A percentile compares a stretch with the other conserved stretches of the same genome.
Evolutionary conservation across 2,797 vertebrate genomes (phyloP).

Genomic region (Natrix natrix): DNA sequence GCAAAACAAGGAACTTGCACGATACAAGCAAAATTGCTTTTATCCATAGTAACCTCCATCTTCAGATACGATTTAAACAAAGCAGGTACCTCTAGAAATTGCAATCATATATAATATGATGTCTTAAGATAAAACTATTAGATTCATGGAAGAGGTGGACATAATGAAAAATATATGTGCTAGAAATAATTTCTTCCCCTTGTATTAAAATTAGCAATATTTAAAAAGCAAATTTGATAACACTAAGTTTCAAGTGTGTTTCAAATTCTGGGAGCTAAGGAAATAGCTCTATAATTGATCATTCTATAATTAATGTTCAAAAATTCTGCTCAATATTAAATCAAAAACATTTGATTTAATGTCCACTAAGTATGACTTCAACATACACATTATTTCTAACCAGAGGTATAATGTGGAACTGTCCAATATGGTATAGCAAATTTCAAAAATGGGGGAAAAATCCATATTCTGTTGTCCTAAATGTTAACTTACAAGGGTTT

Average conservation of each 20-base stretch:
- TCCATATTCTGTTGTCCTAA: background rate
- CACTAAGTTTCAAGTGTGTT: background rate
- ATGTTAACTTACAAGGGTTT: background rate
- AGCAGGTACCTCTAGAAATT: background rate
- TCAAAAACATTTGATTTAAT: background rate
- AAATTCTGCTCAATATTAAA: background rate
- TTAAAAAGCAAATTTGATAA: background rate
- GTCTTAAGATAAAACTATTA: background rate
- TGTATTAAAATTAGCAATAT: background rate
- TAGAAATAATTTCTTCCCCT: background rate
- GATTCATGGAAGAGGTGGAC: background rate
- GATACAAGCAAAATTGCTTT: background rate
- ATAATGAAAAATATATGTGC: background rate
- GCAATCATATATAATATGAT: background rate
- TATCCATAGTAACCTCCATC: background rate
- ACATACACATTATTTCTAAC: background rate
- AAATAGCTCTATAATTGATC: background rate
- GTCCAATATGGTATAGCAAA: background rate
- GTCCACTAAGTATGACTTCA: background rate
- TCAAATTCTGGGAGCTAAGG: background rate
- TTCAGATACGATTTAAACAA: background rate
- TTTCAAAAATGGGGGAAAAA: background rate
- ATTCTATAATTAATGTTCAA: background rate
- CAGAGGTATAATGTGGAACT: background rate
- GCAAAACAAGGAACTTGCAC: background rate